Conservation (phyloP, 2,797 vertebrate species). For the Chloroceryle amazona region DNA sequence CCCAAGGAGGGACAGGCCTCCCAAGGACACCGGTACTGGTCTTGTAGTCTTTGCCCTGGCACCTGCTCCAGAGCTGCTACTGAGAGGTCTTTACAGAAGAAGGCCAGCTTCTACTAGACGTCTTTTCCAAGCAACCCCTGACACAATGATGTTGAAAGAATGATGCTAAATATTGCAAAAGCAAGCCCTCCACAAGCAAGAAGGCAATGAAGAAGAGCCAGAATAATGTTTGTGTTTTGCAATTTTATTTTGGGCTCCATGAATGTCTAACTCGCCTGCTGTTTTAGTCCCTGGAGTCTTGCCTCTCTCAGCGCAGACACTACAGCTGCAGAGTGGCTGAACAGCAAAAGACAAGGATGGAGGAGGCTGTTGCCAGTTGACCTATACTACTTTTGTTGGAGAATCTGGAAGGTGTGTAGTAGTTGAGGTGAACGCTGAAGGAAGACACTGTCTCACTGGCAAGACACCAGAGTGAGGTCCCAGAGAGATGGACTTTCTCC, state of each 20-base stretch:
- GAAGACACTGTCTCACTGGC: not conserved
- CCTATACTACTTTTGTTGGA: not conserved
- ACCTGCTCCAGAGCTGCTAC: not conserved
- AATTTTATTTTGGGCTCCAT: not conserved
- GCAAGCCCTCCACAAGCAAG: not conserved
- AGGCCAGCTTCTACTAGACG: not conserved
- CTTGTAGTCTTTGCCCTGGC: not conserved
- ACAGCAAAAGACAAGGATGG: not conserved
- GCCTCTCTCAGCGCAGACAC: not conserved
- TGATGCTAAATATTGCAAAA: not conserved
- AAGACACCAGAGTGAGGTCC: not conserved
- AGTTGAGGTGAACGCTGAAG: not conserved
- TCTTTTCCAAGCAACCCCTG: accelerated
- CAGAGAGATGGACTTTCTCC: not conserved
- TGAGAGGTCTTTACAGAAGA: not conserved
- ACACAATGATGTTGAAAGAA: not conserved
- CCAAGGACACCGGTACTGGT: not conserved
- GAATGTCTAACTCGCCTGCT: not conserved
- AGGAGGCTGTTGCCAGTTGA: not conserved
- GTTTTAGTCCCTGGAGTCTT: not conserved
- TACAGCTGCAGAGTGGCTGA: not conserved
- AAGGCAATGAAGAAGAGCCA: not conserved
- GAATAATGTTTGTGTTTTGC: not conserved
- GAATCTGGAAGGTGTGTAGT: not conserved
- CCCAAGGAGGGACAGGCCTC: not conserved